phyloP scores from a whole-genome alignment of 2,888 invertebrate species.

The Dorcus hopei region DNA sequence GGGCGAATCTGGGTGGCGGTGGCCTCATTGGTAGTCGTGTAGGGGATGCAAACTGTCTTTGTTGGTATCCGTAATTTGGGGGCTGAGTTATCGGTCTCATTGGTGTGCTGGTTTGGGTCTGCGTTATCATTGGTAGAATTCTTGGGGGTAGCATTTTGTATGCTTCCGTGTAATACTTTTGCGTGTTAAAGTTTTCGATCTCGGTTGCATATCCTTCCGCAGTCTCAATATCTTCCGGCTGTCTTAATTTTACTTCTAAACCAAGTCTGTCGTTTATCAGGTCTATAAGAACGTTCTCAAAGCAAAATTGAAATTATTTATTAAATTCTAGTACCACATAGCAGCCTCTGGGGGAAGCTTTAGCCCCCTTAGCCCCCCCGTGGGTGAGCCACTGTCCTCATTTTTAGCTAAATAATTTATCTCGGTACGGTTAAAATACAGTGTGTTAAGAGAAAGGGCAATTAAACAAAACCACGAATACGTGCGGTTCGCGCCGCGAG shows the following conservation, averaged over 20 bases:
- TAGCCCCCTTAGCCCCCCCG: too few species aligned
- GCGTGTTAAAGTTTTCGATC: neutral
- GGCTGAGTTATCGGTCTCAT: neutral
- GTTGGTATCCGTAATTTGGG: neutral
- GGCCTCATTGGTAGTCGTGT: neutral
- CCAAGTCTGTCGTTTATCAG: neutral
- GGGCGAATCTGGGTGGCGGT: neutral
- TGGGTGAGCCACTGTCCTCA: too few species aligned
- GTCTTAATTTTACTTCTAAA: neutral
- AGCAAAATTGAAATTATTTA: too few species aligned
- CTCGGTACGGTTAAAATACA: too few species aligned
- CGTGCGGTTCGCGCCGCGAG: too few species aligned
- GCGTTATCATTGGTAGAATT: neutral
- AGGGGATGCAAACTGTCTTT: neutral
- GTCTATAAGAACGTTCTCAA: neutral
- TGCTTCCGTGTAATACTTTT: neutral
- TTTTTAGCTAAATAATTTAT: too few species aligned
- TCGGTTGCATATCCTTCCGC: neutral
- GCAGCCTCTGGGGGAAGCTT: too few species aligned
- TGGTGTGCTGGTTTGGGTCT: neutral
- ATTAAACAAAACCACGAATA: too few species aligned
- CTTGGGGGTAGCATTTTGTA: neutral
- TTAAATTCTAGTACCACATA: too few species aligned
- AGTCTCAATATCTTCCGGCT: neutral
- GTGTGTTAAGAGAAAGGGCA: too few species aligned